Percentiles rank a stretch among this genome's conserved stretches.
Evolutionary conservation across 2,888 invertebrate genomes (phyloP).

Genomic region (Agonopterix arenella): DNA sequence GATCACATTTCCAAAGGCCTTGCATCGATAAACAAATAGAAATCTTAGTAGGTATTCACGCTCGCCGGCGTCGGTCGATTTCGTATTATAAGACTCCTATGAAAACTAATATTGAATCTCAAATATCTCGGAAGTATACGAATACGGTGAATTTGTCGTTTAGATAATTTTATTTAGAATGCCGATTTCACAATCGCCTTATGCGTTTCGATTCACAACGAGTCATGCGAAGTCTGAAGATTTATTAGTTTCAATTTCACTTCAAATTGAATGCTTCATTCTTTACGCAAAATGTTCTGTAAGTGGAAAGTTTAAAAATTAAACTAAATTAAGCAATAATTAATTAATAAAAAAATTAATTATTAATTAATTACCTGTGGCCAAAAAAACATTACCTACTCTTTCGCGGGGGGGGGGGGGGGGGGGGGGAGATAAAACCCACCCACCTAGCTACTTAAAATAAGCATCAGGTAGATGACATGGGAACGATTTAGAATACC

Average conservation of each 20-base stretch:
- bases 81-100: conserved; percentile 38
- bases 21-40: conserved; percentile 53
- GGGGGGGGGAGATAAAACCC: too few relatives aligned
- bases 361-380: too few relatives aligned
- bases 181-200: conserved; percentile 22
- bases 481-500: too few relatives aligned
- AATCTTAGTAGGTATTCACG: conserved; percentile 48
- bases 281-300: too few relatives aligned
- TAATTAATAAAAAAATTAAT: too few relatives aligned
- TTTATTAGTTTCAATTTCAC: conserved; percentile 19
- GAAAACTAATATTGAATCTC: conserved; percentile 58
- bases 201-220: conserved; percentile 14
- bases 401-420: too few relatives aligned
- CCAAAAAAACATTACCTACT: too few relatives aligned
- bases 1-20: conserved; percentile 47
- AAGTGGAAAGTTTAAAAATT: too few relatives aligned
- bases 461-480: too few relatives aligned
- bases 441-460: too few relatives aligned
- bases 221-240: conserved; percentile 13
- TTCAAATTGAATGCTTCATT: too few relatives aligned
- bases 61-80: conserved; percentile 34
- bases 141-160: conserved; percentile 10
- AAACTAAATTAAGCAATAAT: too few relatives aligned
- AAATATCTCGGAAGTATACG: conserved; percentile 36
- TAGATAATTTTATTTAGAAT: conserved; percentile 6